phyloP scores from a whole-genome alignment of 2,113 vertebrate genomes.

The Pyxicephalus adspersus region DNA sequence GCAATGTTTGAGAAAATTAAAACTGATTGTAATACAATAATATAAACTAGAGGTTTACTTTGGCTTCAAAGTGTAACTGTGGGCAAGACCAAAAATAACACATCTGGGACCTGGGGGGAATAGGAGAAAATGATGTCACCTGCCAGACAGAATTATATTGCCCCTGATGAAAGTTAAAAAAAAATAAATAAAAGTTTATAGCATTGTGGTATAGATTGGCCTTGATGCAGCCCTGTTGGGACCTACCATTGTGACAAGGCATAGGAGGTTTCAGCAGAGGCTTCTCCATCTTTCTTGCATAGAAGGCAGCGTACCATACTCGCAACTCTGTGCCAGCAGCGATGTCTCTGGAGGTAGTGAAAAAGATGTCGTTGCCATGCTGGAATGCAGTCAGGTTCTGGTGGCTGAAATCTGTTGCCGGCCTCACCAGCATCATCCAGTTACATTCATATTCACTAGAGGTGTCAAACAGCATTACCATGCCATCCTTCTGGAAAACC shows the following conservation, averaged over 20 bases:
- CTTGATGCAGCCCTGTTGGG: not conserved
- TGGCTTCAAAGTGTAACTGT: too few relatives aligned
- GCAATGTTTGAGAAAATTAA: too few relatives aligned
- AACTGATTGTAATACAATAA: too few relatives aligned
- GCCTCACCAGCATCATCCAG: slow-evolving; percentile 98
- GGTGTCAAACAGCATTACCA: slow-evolving; percentile 86
- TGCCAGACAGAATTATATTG: too few relatives aligned
- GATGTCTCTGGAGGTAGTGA: slow-evolving; percentile 94
- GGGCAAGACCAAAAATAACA: too few relatives aligned
- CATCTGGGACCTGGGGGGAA: too few relatives aligned
- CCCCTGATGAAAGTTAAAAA: too few relatives aligned
- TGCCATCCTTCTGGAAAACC: slow-evolving; percentile 90
- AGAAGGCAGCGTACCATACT: slow-evolving; percentile 98
- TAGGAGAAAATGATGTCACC: too few relatives aligned
- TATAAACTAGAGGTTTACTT: too few relatives aligned
- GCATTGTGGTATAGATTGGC: not conserved
- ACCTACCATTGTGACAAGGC: slow-evolving; percentile 71
- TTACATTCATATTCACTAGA: slow-evolving; percentile 95
- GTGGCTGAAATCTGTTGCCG: slow-evolving; percentile 81
- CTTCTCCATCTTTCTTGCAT: slow-evolving; percentile 97
- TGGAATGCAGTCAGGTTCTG: slow-evolving; percentile 97
- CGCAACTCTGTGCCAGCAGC: slow-evolving; percentile 88
- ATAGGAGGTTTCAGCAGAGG: slow-evolving; percentile 81
- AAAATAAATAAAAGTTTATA: not conserved
- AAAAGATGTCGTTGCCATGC: slow-evolving; percentile 91